Conservation (phyloP, 2,888 invertebrate species). For the Drosophila flavopinicola region DNA sequence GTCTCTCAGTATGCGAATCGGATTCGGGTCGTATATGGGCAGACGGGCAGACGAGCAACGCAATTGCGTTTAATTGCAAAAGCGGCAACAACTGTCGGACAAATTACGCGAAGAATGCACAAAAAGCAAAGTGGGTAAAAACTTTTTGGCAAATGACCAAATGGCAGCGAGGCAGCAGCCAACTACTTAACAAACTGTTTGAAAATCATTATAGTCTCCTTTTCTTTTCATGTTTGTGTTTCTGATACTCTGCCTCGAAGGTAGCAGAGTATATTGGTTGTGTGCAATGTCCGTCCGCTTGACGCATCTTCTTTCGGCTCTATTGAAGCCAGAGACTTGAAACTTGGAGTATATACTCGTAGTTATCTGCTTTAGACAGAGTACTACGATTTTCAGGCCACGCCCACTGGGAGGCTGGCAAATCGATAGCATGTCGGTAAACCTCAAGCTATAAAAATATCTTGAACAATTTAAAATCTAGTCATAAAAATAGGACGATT, state of each 20-base stretch:
- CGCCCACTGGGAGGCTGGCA: no score
- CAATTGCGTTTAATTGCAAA: slow-evolving; percentile 82
- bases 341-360: no score
- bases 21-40: slow-evolving; percentile 10
- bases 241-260: slow-evolving; percentile 8
- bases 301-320: no score
- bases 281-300: no score
- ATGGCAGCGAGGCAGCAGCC: slow-evolving; percentile 33
- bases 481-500: no score
- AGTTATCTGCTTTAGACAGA: no score
- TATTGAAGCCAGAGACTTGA: no score
- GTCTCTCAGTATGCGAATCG: slow-evolving; percentile 26
- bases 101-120: slow-evolving; percentile 60
- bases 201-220: slow-evolving; percentile 19
- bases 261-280: no score
- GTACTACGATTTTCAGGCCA: no score
- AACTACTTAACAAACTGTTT: slow-evolving; percentile 54
- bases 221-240: not conserved
- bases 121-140: slow-evolving; percentile 47
- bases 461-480: no score
- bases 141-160: slow-evolving; percentile 75
- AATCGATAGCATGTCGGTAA: no score
- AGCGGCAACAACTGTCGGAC: slow-evolving; percentile 57
- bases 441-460: no score
- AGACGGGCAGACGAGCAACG: slow-evolving; percentile 45